Conservation (phyloP, 2,797 vertebrate genomes). For the Silurus aristotelis region DNA sequence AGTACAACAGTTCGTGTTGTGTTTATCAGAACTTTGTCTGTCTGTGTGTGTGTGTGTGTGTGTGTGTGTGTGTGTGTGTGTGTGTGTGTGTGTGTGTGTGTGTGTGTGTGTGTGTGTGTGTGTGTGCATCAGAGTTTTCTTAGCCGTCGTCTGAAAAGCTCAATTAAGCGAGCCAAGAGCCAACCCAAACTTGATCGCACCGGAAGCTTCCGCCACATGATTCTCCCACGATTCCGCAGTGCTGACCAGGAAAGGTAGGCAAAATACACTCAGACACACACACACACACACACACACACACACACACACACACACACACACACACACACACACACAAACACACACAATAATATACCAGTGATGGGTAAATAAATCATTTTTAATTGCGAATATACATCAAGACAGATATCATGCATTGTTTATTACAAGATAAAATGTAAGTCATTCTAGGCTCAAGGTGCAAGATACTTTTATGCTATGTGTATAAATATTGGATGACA, state of each 20-base stretch:
- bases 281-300: slow-evolving; percentile 8
- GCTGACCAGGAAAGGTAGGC: slow-evolving; percentile 90
- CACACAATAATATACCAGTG: not conserved
- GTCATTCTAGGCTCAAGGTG: not conserved
- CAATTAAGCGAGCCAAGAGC: slow-evolving; percentile 94
- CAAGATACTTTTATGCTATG: not conserved
- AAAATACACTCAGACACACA: not conserved
- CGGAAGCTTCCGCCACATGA: slow-evolving; percentile 94
- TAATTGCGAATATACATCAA: not conserved
- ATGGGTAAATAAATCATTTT: not conserved
- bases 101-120: not conserved
- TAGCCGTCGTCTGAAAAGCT: slow-evolving; percentile 91
- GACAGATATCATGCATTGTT: no score
- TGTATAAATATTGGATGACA: not conserved
- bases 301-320: slow-evolving; percentile 2
- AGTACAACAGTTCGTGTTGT: not conserved
- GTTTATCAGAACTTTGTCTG: not conserved
- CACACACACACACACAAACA: not conserved
- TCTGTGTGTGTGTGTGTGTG: no score
- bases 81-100: slow-evolving; percentile 2
- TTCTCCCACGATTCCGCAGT: slow-evolving; percentile 91
- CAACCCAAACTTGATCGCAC: slow-evolving; percentile 95
- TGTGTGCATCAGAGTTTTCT: slow-evolving; percentile 83
- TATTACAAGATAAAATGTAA: not conserved
- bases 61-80: not conserved